These are phyloP conservation scores for Ophioninae sp. DNA, from an alignment of 2,888 invertebrate genomes.

Conservation along the genomic window DNA sequence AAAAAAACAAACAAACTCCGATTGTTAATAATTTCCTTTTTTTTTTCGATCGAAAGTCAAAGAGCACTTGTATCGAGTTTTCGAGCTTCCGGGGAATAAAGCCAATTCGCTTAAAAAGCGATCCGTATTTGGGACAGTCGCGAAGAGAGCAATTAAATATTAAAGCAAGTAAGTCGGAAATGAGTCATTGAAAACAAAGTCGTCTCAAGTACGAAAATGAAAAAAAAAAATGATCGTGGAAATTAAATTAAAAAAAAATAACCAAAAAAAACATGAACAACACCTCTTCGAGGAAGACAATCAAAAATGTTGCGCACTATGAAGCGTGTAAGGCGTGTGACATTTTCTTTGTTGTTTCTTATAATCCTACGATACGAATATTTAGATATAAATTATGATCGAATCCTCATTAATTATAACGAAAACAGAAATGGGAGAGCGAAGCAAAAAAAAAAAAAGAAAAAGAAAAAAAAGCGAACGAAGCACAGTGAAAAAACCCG, in stretches of 20 bases:
- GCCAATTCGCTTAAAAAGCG: constrained; percentile 40
- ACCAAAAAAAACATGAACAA: too few species aligned
- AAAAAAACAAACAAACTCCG: not conserved
- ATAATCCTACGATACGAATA: constrained; percentile 71
- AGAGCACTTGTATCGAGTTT: constrained; percentile 3
- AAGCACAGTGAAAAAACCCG: constrained; percentile 51
- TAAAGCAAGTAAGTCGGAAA: too few species aligned
- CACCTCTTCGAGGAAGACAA: constrained; percentile 79
- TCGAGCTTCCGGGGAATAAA: constrained; percentile 37
- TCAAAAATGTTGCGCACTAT: constrained; percentile 79
- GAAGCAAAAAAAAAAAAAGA: constrained; percentile 30
- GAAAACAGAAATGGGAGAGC: constrained; percentile 29
- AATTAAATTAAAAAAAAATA: too few species aligned
- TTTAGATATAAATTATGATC: constrained; percentile 63
- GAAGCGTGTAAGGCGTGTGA: constrained; percentile 70
- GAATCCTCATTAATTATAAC: constrained; percentile 64
- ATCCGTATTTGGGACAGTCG: constrained; percentile 23
- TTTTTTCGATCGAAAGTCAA: constrained; percentile 30
- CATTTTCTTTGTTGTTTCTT: constrained; percentile 80
- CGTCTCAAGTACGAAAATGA: constrained; percentile 25
- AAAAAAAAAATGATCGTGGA: too few species aligned
- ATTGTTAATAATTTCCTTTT: not conserved
- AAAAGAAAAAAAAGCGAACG: constrained; percentile 31
- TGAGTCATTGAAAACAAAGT: not conserved
- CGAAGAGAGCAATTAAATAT: too few species aligned